phyloP scores from a whole-genome alignment of 64 coral and sea anemone genomes.

The Montipora foliosa region DNA sequence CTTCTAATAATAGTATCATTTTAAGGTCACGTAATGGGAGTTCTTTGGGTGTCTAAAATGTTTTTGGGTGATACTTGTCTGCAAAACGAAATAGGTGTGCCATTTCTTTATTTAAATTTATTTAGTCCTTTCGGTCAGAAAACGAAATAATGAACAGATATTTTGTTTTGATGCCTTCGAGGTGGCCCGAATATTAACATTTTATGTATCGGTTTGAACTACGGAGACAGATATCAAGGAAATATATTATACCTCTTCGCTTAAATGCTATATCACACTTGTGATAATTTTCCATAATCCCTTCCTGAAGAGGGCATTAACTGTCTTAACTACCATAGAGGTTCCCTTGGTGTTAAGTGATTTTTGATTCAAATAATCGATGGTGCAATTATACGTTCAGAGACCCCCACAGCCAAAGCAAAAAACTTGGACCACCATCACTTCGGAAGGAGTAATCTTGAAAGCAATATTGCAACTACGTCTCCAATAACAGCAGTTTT shows the following conservation, averaged over 20 bases:
- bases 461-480: neutral
- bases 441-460: too few species aligned
- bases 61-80: neutral
- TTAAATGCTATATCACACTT: neutral
- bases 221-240: neutral
- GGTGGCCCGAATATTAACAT: neutral
- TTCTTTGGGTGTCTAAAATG: too few species aligned
- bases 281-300: neutral
- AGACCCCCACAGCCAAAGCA: neutral
- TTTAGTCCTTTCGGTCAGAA: neutral
- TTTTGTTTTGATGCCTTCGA: neutral
- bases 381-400: too few species aligned
- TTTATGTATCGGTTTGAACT: neutral
- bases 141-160: neutral
- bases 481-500: too few species aligned
- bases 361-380: neutral
- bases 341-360: neutral
- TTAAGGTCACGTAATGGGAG: too few species aligned
- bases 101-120: neutral
- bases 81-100: neutral
- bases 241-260: neutral
- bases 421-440: neutral
- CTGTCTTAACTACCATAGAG: neutral
- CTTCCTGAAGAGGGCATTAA: neutral
- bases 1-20: too few species aligned